Base-by-base conservation (phyloP, 2,888 invertebrate genomes). In the Eudemis profundana region DNA sequence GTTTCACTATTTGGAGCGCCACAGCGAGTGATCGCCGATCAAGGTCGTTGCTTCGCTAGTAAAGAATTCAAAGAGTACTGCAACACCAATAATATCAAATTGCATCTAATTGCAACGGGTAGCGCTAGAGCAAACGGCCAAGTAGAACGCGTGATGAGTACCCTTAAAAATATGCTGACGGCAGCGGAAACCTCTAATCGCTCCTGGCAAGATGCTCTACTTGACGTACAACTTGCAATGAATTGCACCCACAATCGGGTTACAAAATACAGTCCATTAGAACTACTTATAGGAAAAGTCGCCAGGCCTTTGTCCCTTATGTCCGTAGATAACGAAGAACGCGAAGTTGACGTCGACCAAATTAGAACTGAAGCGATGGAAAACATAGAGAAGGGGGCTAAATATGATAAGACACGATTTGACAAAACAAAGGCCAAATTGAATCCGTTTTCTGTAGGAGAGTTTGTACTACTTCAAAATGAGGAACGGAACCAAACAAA, bases 31-130 rank as follows among this genome's bases (percentile, higher is more conserved):
- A 54, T 54, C 23, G 54, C 54, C 12, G 54, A 54, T 27, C 54
- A n/a, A n/a, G n/a, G n/a, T n/a, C n/a, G n/a, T n/a, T n/a, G n/a
- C n/a, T n/a, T n/a, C n/a, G n/a, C n/a, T 0, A 69, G 70, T 38
- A 51, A 57, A 21, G 71, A 73, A 0, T 74, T 74, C 33, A 15
- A 23, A 0, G 64, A 68, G 0, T 74, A 68, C 38, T 72, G 74
- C 15, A 38, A 49, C 0, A 7, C 21, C 0, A n/a, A 61, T 0
- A 68, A 68, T 10, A 73, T 76, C 1, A n/a, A 68, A 0, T 19
- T 75, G 0, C 73, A 74, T 42, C 42, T 74, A 0, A 71, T 74
- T 3, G 74, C 73, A 0, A 73, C 74, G 0, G 74, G 73, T 0
- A 57, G 61, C 1, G 54, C 57, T n/a, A 68, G 73, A 1, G 73